Base-by-base conservation (phyloP, 2,888 invertebrate genomes). In the Nysson spinosus region DNA sequence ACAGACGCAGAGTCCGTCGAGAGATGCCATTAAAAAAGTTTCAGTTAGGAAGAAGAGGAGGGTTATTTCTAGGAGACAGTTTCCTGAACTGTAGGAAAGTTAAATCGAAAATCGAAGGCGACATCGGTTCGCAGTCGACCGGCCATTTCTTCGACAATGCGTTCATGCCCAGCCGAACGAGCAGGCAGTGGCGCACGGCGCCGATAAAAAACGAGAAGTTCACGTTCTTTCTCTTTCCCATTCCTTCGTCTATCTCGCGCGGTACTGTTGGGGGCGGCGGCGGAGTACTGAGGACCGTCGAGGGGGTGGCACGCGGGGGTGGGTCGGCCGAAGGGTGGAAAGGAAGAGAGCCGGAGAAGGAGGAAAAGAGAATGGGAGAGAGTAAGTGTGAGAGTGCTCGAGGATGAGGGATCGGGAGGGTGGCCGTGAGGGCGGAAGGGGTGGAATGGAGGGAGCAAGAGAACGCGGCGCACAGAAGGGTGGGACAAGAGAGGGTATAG, bases 141-240 rank as follows among this genome's bases (percentile, higher is more conserved):
- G 82, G 85, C 86, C 86, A 86, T 86, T 86, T 84, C 85, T 86
- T 85, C 85, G 85, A 86, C 83, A 82, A 85, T 82, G 82, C 81
- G 82, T 85, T 82, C 61, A 81, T 82, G 81, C 79, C 79, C 80
- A 78, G 72, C 80, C 81, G 83, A 84, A 83, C 80, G 80, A 82
- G 79, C 79, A 78, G 80, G 69, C 75, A 73, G 78, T 76, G 76
- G 77, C 79, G 82, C 78, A 80, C 81, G 77, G 82, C 82, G 81
- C 82, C 84, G 84, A 85, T 85, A 85, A 85, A 85, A 77, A 85
- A 82, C 80, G 81, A 80, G 78, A 75, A 79, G 78, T 72, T 63
- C 55, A 69, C 69, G 26, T 63, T 70, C 72, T 56, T 61, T 62
- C 55, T 44, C 67, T 76, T 67, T 60, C 70, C 60, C 70, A 65